A percentile compares a stretch with the other conserved stretches of the same genome.
phyloP scores from a whole-genome alignment of 2,113 vertebrate genomes.

The Hemiprocne comata region DNA sequence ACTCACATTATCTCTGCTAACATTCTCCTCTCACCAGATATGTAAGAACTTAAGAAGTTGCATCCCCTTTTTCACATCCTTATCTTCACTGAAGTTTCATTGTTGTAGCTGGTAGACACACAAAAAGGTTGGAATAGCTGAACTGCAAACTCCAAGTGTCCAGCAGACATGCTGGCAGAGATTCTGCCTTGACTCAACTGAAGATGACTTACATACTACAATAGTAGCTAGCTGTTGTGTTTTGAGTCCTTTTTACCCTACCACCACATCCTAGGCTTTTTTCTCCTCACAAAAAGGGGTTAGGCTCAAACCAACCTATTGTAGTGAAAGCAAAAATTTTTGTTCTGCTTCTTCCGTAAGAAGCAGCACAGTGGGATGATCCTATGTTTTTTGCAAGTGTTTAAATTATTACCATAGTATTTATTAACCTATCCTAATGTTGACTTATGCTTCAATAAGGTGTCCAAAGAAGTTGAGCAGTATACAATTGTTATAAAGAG shows the following conservation, averaged over 20 bases:
- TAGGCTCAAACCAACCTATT: neutral
- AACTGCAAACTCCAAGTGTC: neutral
- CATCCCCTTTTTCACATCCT: neutral
- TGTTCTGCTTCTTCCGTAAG: neutral
- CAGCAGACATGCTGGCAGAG: neutral
- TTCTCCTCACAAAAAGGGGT: fast-evolving
- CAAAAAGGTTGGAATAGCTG: neutral
- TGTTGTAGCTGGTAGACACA: neutral
- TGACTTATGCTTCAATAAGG: conserved; percentile 2
- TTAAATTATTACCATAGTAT: neutral
- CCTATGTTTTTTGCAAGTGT: neutral
- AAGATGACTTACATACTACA: neutral
- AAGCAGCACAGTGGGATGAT: neutral
- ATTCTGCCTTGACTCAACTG: neutral
- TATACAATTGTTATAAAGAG: neutral
- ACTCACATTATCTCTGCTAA: neutral
- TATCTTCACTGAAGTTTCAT: neutral
- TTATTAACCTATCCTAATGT: neutral
- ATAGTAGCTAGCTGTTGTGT: neutral
- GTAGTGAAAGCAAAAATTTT: fast-evolving
- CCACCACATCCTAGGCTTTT: neutral
- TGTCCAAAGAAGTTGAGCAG: conserved; percentile 1
- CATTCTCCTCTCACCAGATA: neutral
- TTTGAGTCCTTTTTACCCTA: neutral
- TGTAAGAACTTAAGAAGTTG: neutral